Percentiles rank a stretch among this genome's conserved stretches.
Conservation (phyloP, 2,888 invertebrate genomes). For the Allygus modestus region DNA sequence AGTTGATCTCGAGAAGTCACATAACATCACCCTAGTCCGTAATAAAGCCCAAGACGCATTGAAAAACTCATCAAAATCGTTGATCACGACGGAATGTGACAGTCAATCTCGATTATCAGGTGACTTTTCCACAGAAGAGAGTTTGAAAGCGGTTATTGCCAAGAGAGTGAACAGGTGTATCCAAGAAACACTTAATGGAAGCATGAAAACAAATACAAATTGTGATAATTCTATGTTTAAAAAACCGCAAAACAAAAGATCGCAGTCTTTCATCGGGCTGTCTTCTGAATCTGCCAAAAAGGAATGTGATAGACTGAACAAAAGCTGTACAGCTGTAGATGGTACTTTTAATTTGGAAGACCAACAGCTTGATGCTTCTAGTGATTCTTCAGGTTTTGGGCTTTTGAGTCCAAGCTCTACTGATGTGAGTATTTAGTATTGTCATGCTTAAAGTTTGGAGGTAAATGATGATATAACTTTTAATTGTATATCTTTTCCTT, state of each 20-base stretch:
- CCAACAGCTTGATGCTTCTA: neutral
- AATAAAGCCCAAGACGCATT: neutral
- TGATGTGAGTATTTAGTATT: constrained; percentile 30
- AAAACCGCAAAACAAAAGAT: constrained; percentile 18
- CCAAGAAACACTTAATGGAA: constrained; percentile 27
- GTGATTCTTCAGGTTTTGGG: constrained; percentile 29
- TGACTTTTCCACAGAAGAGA: constrained; percentile 53
- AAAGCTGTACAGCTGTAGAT: constrained; percentile 17
- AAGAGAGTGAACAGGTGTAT: constrained; percentile 48
- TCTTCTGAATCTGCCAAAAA: neutral
- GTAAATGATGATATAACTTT: too few species aligned
- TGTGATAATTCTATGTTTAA: neutral
- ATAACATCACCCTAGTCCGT: neutral
- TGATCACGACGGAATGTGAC: neutral
- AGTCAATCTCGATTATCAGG: neutral
- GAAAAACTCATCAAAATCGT: neutral
- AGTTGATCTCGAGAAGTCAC: neutral
- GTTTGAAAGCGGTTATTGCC: constrained; percentile 50
- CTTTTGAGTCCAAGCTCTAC: neutral
- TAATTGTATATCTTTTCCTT: too few species aligned
- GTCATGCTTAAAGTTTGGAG: neutral
- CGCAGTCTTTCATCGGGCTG: neutral
- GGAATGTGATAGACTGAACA: constrained; percentile 34
- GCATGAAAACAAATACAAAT: neutral
- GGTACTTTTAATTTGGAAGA: neutral